These are phyloP conservation scores for Ammodytes dubius DNA, from an alignment of 2,113 vertebrate species.

Conservation along the genomic window DNA sequence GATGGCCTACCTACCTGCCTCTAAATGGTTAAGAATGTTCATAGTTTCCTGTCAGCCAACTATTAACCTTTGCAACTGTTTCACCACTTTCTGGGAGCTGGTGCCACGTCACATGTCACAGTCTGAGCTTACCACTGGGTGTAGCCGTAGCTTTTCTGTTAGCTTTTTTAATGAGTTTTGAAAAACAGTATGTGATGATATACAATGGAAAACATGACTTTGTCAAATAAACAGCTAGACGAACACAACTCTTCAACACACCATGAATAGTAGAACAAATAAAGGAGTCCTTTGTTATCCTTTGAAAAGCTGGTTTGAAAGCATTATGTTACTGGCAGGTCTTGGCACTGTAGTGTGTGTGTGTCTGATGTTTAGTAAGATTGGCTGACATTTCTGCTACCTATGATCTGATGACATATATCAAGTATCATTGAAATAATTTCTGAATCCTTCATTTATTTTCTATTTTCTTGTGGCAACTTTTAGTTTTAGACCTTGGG, in stretches of 20 bases:
- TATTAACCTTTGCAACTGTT: too few species aligned
- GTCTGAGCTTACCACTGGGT: too few species aligned
- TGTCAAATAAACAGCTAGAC: neutral
- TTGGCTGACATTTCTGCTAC: neutral
- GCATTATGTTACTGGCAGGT: constrained; percentile 6
- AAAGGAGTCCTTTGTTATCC: neutral
- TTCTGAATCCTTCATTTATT: neutral
- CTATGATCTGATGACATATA: neutral
- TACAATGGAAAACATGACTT: neutral
- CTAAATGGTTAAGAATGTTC: too few species aligned
- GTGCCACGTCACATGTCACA: too few species aligned
- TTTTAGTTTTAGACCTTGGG: neutral
- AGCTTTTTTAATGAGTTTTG: neutral
- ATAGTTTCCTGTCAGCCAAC: too few species aligned
- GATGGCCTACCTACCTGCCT: too few species aligned
- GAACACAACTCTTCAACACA: neutral
- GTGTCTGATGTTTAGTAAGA: neutral
- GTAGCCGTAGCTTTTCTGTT: neutral
- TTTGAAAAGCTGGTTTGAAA: neutral
- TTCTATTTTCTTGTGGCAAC: neutral
- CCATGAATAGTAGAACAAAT: neutral
- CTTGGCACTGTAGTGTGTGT: neutral
- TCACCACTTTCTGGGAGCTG: too few species aligned
- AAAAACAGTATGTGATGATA: neutral
- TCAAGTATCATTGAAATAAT: neutral